Percentiles rank a stretch among this genome's conserved stretches.
phyloP scores from a whole-genome alignment of 2,888 invertebrate genomes.

The Leptopilina drosophilae region DNA sequence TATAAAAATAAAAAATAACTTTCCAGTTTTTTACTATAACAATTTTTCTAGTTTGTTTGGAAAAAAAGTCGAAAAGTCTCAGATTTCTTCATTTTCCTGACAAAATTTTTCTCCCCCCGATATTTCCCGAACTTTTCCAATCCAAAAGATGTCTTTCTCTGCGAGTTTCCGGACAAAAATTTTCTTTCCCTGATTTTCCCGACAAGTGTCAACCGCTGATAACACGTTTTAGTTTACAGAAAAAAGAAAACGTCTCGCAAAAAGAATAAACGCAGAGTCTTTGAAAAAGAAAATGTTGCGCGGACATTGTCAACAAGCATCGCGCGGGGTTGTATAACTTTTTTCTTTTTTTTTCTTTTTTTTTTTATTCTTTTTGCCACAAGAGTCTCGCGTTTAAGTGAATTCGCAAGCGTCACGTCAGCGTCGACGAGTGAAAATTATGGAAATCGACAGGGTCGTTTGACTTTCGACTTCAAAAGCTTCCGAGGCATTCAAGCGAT shows the following conservation, averaged over 20 bases:
- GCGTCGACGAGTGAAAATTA: constrained; percentile 35
- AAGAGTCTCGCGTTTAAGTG: constrained; percentile 32
- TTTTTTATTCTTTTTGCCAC: background rate
- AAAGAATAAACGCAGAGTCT: background rate
- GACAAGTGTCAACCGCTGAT: no score
- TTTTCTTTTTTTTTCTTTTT: background rate
- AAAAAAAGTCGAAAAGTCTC: no score
- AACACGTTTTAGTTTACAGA: no score
- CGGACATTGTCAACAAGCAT: constrained; percentile 29
- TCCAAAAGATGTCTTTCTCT: no score
- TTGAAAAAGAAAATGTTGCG: background rate
- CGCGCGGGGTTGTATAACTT: background rate
- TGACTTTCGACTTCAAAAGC: constrained; percentile 52
- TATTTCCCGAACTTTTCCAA: no score
- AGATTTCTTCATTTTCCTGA: no score
- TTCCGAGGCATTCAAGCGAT: constrained; percentile 50
- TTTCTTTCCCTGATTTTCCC: no score
- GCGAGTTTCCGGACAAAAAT: no score
- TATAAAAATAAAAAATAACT: no score
- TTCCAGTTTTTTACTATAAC: no score
- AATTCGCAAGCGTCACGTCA: constrained; percentile 40
- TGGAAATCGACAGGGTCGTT: constrained; percentile 44
- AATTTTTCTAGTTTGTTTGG: no score
- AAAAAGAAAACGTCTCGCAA: background rate
- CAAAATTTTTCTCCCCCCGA: no score